Conservation (phyloP, 2,888 invertebrate species). For the Meganola albula region DNA sequence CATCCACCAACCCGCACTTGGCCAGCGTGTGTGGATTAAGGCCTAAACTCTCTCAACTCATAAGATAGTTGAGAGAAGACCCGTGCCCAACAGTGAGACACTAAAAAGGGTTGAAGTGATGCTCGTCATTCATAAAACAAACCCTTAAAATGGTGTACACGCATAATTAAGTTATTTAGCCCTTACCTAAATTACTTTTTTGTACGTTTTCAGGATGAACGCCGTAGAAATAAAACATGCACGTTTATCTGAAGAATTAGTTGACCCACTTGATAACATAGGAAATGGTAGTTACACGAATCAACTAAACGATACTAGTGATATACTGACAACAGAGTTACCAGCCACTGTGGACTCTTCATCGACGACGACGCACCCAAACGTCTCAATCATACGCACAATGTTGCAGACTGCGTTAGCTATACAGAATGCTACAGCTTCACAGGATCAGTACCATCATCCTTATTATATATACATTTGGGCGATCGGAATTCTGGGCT, state of each 20-base stretch:
- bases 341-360: slow-evolving; percentile 10
- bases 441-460: slow-evolving; percentile 37
- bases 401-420: slow-evolving; percentile 44
- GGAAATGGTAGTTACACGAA: slow-evolving; percentile 8
- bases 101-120: too few species aligned
- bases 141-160: too few species aligned
- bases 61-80: too few species aligned
- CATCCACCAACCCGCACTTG: too few species aligned
- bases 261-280: slow-evolving; percentile 4
- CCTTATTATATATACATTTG: slow-evolving; percentile 76
- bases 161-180: too few species aligned
- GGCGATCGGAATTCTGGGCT: slow-evolving; percentile 74
- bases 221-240: slow-evolving; percentile 39
- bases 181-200: neutral
- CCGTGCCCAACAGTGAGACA: too few species aligned
- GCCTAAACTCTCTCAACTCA: too few species aligned
- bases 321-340: slow-evolving; percentile 15
- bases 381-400: slow-evolving; percentile 46
- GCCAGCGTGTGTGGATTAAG: too few species aligned
- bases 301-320: slow-evolving; percentile 17
- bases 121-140: too few species aligned
- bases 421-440: slow-evolving; percentile 40
- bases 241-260: neutral
- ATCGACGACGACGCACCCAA: slow-evolving; percentile 18
- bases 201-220: slow-evolving; percentile 59